These are phyloP conservation scores for Aix galericulata DNA, from an alignment of 2,113 vertebrate genomes.

Conservation along the genomic window DNA sequence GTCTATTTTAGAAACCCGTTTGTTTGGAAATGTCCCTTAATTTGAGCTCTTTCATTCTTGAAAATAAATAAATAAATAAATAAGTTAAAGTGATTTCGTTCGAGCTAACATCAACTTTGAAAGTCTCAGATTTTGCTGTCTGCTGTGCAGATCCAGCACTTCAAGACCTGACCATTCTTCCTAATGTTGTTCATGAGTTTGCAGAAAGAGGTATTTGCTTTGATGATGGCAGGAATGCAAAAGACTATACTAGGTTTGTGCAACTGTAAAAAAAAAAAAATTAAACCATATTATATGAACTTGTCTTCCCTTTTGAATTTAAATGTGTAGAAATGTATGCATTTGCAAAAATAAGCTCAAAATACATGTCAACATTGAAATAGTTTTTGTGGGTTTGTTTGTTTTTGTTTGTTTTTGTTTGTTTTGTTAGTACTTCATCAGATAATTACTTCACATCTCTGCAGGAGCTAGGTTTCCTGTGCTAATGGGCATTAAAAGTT, in stretches of 20 bases:
- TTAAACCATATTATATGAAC: neutral
- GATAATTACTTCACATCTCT: conserved; percentile 33
- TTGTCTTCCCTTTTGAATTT: neutral
- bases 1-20: too few relatives aligned
- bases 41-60: neutral
- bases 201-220: neutral
- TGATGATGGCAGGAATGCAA: neutral
- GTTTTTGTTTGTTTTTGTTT: too few relatives aligned
- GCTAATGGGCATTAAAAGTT: conserved; percentile 56
- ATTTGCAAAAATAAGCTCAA: conserved; percentile 20
- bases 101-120: neutral
- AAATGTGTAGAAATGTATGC: neutral
- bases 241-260: neutral
- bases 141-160: neutral
- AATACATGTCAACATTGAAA: conserved; percentile 23
- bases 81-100: neutral
- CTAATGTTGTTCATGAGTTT: neutral
- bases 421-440: neutral
- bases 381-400: neutral
- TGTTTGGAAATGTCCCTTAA: neutral
- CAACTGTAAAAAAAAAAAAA: neutral
- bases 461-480: conserved; percentile 31
- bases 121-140: neutral
- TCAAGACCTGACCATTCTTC: neutral
- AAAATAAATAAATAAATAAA: neutral